These are phyloP conservation scores for Macrophya alboannulata DNA, from an alignment of 2,888 invertebrate genomes.

Conservation along the genomic window DNA sequence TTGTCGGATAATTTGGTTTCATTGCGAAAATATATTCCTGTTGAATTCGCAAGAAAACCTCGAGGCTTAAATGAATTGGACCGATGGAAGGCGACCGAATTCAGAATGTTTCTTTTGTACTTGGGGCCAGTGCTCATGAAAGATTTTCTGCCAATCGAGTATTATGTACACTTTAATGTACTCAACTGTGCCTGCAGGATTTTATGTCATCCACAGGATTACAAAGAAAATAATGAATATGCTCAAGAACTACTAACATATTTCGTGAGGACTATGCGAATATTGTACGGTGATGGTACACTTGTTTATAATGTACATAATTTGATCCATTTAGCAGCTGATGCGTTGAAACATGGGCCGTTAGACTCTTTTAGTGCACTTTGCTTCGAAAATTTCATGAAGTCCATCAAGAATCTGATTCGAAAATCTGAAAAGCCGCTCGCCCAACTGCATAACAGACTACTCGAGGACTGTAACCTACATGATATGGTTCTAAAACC, in stretches of 20 bases:
- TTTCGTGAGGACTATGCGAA: neutral
- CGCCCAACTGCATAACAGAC: neutral
- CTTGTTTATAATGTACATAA: neutral
- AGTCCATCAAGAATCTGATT: neutral
- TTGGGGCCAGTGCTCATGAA: constrained; percentile 1
- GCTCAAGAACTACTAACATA: constrained; percentile 6
- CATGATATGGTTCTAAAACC: too few relatives aligned
- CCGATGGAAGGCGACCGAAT: too few relatives aligned
- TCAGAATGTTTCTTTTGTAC: neutral
- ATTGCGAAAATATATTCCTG: neutral
- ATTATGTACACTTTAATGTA: too few relatives aligned
- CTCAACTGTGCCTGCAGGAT: neutral
- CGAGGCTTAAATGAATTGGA: neutral
- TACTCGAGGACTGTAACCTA: neutral
- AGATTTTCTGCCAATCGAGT: neutral
- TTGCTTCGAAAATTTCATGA: constrained; percentile 1
- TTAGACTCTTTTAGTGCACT: neutral
- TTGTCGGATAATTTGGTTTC: neutral
- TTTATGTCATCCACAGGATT: neutral
- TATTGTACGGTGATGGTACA: neutral
- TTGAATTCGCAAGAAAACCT: constrained; percentile 1
- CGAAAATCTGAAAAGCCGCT: neutral
- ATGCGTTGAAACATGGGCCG: too few relatives aligned
- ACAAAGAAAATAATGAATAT: neutral
- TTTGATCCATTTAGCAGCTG: neutral